Evolutionary conservation across 2,888 invertebrate species (phyloP).

Genomic region (Tholera decimalis): DNA sequence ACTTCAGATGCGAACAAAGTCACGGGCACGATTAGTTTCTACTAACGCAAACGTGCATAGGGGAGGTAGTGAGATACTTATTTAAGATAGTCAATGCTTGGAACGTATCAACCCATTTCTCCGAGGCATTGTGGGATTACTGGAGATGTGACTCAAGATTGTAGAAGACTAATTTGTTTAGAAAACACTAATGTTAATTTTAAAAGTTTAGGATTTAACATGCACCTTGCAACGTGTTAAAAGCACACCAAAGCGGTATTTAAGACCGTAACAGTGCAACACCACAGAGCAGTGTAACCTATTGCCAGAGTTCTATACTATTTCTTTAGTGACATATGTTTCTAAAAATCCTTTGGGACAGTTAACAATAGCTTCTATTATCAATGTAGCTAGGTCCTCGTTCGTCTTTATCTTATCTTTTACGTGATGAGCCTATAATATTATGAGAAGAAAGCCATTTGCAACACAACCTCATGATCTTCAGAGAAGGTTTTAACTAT

Average conservation of each 20-base stretch:
- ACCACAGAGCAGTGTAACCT: not conserved
- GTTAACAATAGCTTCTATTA: slow-evolving; percentile 14
- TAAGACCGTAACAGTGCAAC: slow-evolving; percentile 30
- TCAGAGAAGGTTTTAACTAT: slow-evolving; percentile 24
- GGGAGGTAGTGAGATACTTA: slow-evolving; percentile 9
- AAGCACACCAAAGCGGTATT: slow-evolving; percentile 34
- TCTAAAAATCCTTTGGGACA: slow-evolving; percentile 2
- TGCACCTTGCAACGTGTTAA: slow-evolving; percentile 44
- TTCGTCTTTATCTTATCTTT: slow-evolving; percentile 17
- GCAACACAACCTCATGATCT: slow-evolving; percentile 18
- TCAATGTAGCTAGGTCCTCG: slow-evolving; percentile 9
- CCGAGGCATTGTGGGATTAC: slow-evolving; percentile 8
- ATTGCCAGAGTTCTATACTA: slow-evolving; percentile 28
- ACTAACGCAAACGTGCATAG: slow-evolving; percentile 28
- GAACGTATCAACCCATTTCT: slow-evolving; percentile 9
- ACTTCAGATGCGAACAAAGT: too few relatives aligned
- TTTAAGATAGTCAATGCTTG: slow-evolving; percentile 23
- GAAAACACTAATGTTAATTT: slow-evolving; percentile 19
- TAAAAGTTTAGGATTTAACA: slow-evolving; percentile 39
- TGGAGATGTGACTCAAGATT: slow-evolving; percentile 11
- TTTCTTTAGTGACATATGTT: slow-evolving; percentile 24
- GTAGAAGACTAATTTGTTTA: slow-evolving; percentile 20
- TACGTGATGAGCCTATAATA: not conserved
- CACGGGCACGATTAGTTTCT: too few relatives aligned
- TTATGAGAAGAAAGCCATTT: slow-evolving; percentile 17